These are phyloP conservation scores for Pristionchus maxplancki DNA, from an alignment of 2,888 invertebrate species.

Conservation along the genomic window DNA sequence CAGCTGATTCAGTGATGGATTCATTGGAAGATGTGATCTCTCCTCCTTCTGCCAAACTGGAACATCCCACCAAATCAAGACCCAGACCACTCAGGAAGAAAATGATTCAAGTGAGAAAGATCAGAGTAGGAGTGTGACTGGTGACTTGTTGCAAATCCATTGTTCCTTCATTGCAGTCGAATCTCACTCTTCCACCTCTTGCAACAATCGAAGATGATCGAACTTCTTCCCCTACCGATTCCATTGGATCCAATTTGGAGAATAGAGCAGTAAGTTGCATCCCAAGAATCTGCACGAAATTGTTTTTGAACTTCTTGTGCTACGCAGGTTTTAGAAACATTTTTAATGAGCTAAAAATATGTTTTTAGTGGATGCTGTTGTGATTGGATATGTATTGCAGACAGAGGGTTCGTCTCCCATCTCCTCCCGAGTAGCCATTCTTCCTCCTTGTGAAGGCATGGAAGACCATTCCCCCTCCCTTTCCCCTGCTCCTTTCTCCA, in stretches of 20 bases:
- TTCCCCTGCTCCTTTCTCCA: not conserved
- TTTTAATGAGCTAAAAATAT: too few species aligned
- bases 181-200: constrained; percentile 7
- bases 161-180: not conserved
- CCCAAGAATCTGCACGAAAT: too few species aligned
- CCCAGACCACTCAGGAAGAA: constrained; percentile 54
- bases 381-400: not conserved
- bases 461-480: constrained; percentile 28
- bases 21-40: constrained; percentile 52
- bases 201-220: constrained; percentile 30
- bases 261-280: constrained; percentile 5
- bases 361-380: too few species aligned
- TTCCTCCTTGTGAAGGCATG: not conserved
- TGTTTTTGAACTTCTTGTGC: too few species aligned
- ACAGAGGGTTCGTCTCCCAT: not conserved
- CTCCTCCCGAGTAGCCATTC: constrained; percentile 6
- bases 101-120: constrained; percentile 22
- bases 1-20: constrained; percentile 25
- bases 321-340: too few species aligned
- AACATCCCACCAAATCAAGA: constrained; percentile 64
- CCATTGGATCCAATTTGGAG: constrained; percentile 16
- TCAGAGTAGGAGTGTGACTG: not conserved
- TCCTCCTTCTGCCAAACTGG: constrained; percentile 61
- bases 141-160: not conserved
- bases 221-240: constrained; percentile 47